Evolutionary conservation across 2,797 vertebrate species (phyloP), one percentile per base, ranked within the genome.

Genomic region (Pangasius mekongensis): DNA sequence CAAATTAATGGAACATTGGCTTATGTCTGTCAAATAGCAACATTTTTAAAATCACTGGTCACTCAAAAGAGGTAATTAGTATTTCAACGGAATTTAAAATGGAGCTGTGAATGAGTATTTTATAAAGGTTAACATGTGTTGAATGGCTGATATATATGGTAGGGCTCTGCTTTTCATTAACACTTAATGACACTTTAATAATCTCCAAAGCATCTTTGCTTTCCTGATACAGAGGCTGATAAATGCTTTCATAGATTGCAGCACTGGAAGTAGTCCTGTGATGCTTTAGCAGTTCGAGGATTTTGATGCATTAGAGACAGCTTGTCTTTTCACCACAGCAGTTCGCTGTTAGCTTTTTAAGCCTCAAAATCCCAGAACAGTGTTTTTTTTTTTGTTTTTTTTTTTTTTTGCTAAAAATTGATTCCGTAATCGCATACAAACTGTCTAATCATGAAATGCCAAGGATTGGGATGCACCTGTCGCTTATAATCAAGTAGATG

Each of bases 361-460:
- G 14, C 56, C 54, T 36, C 30, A 60, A 43, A 24, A 39, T 52
- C 56, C 39, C 71, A 67, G 18, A 56, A 52, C 33, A 56, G 54
- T 3, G 27, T 58, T 82, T 30, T 56, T 14, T 86, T 56, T 7
- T 67, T 67, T 27, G 9, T 36, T 33, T 54, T 54, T 54, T 13
- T 56, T 7, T 67, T 67, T n/a, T 30, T 5, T n/a, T 22, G 36
- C 24, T 54, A 83, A 74, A 88, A 66, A 60, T 56, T 74, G 58
- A 88, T 83, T 20, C 62, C 47, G 39, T 87, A 71, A 89, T 88
- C 47, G 33, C 43, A 56, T 43, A 27, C 82, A 54, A 58, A 52
- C 85, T 33, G 13, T 86, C 11, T 69, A 71, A 81, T 90, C 43
- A 86, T 60, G 43, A 86, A 83, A 87, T 71, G 76, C 43, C 74